Conservation (phyloP, 2,113 vertebrate genomes). For the Ictalurus furcatus region DNA sequence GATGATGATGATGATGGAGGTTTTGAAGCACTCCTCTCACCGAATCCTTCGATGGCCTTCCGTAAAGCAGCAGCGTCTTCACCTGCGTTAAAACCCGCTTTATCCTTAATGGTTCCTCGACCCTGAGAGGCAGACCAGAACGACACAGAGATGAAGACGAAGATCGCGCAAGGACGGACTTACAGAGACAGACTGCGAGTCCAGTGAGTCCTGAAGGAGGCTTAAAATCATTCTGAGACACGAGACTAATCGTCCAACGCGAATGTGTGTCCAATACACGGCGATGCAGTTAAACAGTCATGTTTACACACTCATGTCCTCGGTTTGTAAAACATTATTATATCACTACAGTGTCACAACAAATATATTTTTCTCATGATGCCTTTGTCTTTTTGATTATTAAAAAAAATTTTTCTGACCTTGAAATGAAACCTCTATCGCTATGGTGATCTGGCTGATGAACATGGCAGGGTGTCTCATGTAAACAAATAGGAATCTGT, state of each 20-base stretch:
- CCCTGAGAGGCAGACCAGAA: conserved; percentile 63
- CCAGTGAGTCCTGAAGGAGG: conserved; percentile 71
- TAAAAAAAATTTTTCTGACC: neutral
- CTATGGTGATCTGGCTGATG: neutral
- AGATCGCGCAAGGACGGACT: neutral
- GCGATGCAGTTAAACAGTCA: too few relatives aligned
- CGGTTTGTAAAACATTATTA: neutral
- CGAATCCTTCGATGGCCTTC: conserved; percentile 80
- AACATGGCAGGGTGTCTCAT: neutral
- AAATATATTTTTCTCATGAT: neutral
- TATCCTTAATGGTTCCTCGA: conserved; percentile 78
- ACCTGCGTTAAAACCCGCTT: conserved; percentile 71
- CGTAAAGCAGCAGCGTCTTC: conserved; percentile 77
- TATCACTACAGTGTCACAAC: neutral
- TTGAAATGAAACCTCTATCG: neutral
- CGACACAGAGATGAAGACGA: neutral
- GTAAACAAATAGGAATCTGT: neutral
- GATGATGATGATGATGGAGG: too few relatives aligned
- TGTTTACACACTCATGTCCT: too few relatives aligned
- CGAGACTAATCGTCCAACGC: neutral
- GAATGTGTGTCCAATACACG: neutral
- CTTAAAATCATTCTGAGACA: conserved; percentile 70
- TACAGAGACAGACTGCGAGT: conserved; percentile 61
- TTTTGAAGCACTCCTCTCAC: conserved; percentile 62
- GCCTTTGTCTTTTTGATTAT: neutral